Percentiles rank a stretch among this genome's conserved stretches.
Evolutionary conservation across 2,888 invertebrate species (phyloP).

Genomic region (Thymelicus sylvestris): DNA sequence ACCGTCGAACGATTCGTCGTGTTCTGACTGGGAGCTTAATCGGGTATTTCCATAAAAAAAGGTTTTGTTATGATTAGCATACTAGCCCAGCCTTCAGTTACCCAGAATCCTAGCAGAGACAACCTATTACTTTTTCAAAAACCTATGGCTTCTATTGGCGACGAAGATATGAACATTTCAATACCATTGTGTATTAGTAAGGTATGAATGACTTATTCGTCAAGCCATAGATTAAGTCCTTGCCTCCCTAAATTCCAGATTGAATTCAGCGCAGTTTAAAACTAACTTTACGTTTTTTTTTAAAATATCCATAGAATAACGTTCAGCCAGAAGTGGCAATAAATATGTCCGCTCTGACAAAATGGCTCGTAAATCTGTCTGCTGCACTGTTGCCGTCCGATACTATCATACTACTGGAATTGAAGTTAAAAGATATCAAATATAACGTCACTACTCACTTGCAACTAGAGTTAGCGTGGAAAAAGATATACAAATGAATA

Average conservation of each 20-base stretch:
- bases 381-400: constrained; percentile 24
- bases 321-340: constrained; percentile 17
- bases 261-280: constrained; percentile 10
- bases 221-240: not conserved
- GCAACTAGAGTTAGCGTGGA: not conserved
- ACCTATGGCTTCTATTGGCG: too few species aligned
- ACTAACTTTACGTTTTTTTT: constrained; percentile 3
- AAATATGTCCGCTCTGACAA: constrained; percentile 27
- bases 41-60: too few species aligned
- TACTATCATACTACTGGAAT: constrained; percentile 20
- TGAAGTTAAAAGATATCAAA: constrained; percentile 13
- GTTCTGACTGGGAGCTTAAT: too few species aligned
- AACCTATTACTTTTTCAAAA: too few species aligned
- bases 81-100: too few species aligned
- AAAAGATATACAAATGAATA: not conserved
- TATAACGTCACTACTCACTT: not conserved
- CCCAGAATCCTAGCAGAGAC: too few species aligned
- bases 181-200: too few species aligned
- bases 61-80: too few species aligned
- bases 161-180: too few species aligned
- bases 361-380: constrained; percentile 32
- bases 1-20: too few species aligned
- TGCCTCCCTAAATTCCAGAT: constrained; percentile 2
- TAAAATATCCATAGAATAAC: constrained; percentile 9
- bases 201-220: not conserved